Base-by-base conservation (phyloP, 2,113 vertebrate species). In the Gymnogyps californianus region DNA sequence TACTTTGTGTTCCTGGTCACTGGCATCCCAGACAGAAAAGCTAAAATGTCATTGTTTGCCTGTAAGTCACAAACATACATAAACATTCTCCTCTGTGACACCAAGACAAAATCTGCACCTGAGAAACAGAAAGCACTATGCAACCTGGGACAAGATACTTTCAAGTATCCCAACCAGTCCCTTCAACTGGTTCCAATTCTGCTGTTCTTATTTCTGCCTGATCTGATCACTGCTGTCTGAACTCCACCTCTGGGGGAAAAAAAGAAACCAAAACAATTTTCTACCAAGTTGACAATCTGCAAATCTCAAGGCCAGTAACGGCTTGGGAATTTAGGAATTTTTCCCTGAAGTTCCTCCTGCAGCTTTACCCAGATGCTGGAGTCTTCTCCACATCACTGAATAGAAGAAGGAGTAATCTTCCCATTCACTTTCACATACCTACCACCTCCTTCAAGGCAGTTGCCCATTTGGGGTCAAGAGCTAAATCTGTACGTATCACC, bases 21-120 rank as follows among this genome's bases (percentile, higher is more conserved):
- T 17, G 99, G 99, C 98, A 99, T 99, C 86, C 99, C 99, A 26
- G 99, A 99, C 74, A 99, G 98, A 95, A 99, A 99, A 86, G 99
- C 99, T 97, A 99, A 97, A 96, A 99, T 99, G 94, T 99, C 99
- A 69, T 99, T 99, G 98, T 99, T 99, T 55, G 98, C 99, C 99
- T 99, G 95, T 10, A 96, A 98, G 54, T 57, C 65, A 90, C n/a
- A 90, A 25, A 55, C 1, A 54, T 6, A 95, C 4, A 79, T 13
- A 40, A 72, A 47, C 61, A 69, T 55, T 64, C 65, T 72, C 28
- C 44, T 17, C 24, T 66, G 64, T 32, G 34, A 62, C 66, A 86
- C 17, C 69, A 72, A 65, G 76, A 75, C 38, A 75, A 74, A 59
- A 36, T 3, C 31, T 44, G 34, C 3, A 2, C 28, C 42, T 3